Evolutionary conservation across 2,113 vertebrate genomes (phyloP), one percentile per base, ranked within the genome.

Genomic region (Vanacampus margaritifer): DNA sequence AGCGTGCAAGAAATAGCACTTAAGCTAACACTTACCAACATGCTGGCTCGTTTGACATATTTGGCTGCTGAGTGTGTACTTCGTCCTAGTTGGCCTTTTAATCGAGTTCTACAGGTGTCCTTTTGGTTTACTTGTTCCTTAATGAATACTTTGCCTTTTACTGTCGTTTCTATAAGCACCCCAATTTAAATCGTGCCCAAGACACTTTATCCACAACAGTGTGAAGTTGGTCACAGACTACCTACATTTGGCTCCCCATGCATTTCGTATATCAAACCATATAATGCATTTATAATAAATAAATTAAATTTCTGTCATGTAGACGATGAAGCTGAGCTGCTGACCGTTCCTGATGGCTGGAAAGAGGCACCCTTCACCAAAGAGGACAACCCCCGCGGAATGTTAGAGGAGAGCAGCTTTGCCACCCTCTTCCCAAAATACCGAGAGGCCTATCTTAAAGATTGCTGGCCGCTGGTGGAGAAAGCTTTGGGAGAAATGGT

Each of bases 341-440:
- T 98, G 23, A 95, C 93, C 2, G 97, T 98, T 37, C 96, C 95
- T 4, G 95, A 99, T 54, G 97, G 95, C 57, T 98, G 97, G 97
- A 97, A 94, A 67, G 96, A 98, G 74, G 90, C 93, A 0, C 0
- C 81, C 0, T 99, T 99, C 82, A 93, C 86, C 10, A 92, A 80
- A 78, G 94, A 94, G 0, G 95, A 99, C 89, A 99, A 99, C 66
- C 95, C 95, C 16, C 93, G 82, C 12, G 96, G 97, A 5, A 84
- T 99, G 21, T 76, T 98, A 89, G 97, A 98, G 71, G 96, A 98
- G 79, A 99, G 97, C 91, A 98, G 95, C 82, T 99, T 99, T 72
- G 97, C 97, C 28, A 99, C 97, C 0, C 90, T 99, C 6, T 99
- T 99, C 67, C 97, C 97, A 0, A 98, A 98, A 58, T 99, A 99